Evolutionary conservation across 1,140 invertebrate genomes (phyloP), one percentile per base, ranked within the genome.

Genomic region (Hormaphis cornu): DNA sequence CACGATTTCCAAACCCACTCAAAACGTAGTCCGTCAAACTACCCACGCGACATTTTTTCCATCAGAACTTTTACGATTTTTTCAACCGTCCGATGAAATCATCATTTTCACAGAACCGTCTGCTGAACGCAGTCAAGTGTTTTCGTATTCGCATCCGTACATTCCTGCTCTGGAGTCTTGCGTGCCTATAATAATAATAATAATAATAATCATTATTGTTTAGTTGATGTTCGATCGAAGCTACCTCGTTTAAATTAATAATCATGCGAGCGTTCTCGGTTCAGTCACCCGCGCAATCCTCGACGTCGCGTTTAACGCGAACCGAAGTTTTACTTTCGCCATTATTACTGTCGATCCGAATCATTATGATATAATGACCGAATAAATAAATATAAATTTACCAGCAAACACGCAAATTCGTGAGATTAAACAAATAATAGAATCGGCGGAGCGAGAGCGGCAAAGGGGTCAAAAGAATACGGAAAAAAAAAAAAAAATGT

Each of bases 351-450:
- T 58, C 14, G 18, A 37, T 9, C 53, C 24, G 53, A 56, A 56
- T 56, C 16, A 33, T 56, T 37, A 58, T 37, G 54, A 58, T 22
- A 33, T 56, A 56, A 58, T 37, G 54, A 58, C 54, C 24, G 54
- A 58, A 58, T 58, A 58, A 58, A 58, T 58, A 58, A 58, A 58
- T 40, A 35, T 24, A 40, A 33, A n/a, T n/a, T n/a, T n/a, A n/a
- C n/a, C n/a, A 2, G 20, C 30, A 18, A 28, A n/a, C 30, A 30
- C 12, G 3, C 12, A 22, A 14, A 26, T 6, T 9, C 10, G 10
- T 56, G 16, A n/a, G 33, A 37, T 54, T 58, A 40, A 58, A 58
- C 14, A 40, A 58, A 58, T 16, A 40, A 24, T n/a, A n/a, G n/a
- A 58, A 40, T 26, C 22, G 35, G 40, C 22, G 54, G 33, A 58